Evolutionary conservation across 2,113 vertebrate genomes (phyloP).

Genomic region (Microtus montanus): DNA sequence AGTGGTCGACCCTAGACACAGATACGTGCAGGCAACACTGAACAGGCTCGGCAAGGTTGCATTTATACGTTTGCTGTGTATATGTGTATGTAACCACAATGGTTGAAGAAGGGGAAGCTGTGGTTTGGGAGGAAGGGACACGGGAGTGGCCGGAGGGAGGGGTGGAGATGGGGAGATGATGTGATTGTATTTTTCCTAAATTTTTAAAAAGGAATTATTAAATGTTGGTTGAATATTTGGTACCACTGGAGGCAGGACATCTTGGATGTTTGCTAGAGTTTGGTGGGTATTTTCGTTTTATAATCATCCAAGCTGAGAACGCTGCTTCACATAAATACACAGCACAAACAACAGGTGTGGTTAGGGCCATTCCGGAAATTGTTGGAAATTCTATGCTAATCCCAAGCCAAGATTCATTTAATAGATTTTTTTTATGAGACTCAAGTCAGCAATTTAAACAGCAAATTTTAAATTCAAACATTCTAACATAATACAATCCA

Average conservation of each 20-base stretch:
- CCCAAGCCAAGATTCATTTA: neutral
- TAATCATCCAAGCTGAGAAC: neutral
- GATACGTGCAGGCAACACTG: rapidly evolving
- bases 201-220: neutral
- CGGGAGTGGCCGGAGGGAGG: neutral
- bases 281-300: neutral
- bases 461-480: neutral
- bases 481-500: neutral
- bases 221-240: neutral
- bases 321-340: neutral
- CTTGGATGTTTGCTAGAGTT: neutral
- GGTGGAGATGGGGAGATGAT: neutral
- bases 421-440: neutral
- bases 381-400: neutral
- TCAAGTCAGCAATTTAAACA: neutral
- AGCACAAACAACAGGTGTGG: neutral
- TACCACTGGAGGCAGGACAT: neutral
- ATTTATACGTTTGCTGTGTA: neutral
- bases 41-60: neutral
- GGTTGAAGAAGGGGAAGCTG: neutral
- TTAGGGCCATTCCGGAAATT: neutral
- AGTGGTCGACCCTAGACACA: neutral
- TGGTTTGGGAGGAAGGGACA: neutral
- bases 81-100: neutral
- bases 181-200: neutral